Evolutionary conservation across 2,888 invertebrate species (phyloP).

Genomic region (Phania funesta): DNA sequence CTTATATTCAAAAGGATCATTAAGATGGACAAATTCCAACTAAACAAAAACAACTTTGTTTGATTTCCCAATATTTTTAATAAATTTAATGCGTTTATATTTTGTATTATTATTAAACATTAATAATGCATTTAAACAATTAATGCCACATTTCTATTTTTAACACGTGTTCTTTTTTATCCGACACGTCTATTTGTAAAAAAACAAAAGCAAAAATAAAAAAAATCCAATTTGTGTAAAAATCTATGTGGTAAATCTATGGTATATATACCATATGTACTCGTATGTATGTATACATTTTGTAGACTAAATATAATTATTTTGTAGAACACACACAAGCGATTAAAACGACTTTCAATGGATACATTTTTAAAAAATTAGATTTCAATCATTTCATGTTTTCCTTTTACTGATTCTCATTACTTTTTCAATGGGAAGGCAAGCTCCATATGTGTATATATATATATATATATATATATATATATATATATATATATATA

Average conservation of each 20-base stretch:
- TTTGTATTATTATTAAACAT: too few relatives aligned
- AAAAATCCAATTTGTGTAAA: neutral
- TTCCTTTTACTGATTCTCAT: too few relatives aligned
- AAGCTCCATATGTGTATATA: neutral
- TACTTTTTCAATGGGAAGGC: too few relatives aligned
- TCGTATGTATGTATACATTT: slow-evolving; percentile 30
- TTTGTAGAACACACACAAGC: neutral
- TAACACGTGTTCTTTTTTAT: neutral
- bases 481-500: neutral
- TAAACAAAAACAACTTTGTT: neutral
- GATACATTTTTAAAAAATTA: too few relatives aligned
- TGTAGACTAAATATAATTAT: slow-evolving; percentile 67
- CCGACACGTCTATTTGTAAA: neutral
- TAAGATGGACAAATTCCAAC: neutral
- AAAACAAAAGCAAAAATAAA: neutral
- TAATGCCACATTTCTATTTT: neutral
- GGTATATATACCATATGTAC: too few relatives aligned
- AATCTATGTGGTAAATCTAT: slow-evolving; percentile 18
- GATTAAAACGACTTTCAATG: neutral
- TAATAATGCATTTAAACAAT: neutral
- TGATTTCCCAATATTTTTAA: too few relatives aligned
- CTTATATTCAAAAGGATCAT: neutral
- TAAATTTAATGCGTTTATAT: too few relatives aligned
- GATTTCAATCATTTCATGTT: too few relatives aligned
- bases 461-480: too few relatives aligned